Evolutionary conservation across 2,888 invertebrate species (phyloP), one percentile per base, ranked within the genome.

Genomic region (Drosophila setosimentum): DNA sequence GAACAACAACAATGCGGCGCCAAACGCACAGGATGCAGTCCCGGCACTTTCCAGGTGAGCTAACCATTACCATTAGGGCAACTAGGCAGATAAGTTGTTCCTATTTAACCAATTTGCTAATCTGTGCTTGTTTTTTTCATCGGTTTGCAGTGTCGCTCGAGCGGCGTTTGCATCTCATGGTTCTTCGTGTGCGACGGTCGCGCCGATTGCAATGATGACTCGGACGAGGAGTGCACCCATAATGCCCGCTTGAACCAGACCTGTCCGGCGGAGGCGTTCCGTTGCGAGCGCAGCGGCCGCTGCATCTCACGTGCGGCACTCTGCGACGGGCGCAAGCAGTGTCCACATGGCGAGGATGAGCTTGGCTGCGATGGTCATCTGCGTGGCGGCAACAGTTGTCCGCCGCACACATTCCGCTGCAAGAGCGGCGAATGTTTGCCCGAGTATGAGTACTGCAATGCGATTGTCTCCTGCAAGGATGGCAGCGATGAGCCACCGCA

Each of bases 401-500:
- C 97, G 27, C 94, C 95, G 40, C 95, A 97, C 82, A 97, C 97
- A 18, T 97, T 97, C 94, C 95, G 96, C 68, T 98, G 98, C 92
- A 95, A 95, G 77, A 97, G 97, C 82, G 98, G 98, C 30, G 96
- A 97, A 91, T 98, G 98, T 90, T 93, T 98, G 68, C 98, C 98
- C 0, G 97, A 97, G 89, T 97, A 97, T 91, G 97, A 97, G 92
- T 98, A 97, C 93, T 98, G 98, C 93, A 98, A 98, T 93, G 97
- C 98, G 7, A 96, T 97, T 64, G 95, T 97, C 59, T 95, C 96
- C 71, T 98, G 98, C 93, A 95, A 96, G 82, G 98, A 98, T 92
- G 97, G 96, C n/a, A 97, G 97, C 72, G 98, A 98, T 91, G 98
- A 98, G 92, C 96, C 97, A 0, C 95, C 96, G n/a, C 96, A 96